A percentile compares a stretch with the other conserved stretches of the same genome.
These are phyloP conservation scores for Corbicula japonica DNA, from an alignment of 2,888 invertebrate genomes.

Conservation along the genomic window DNA sequence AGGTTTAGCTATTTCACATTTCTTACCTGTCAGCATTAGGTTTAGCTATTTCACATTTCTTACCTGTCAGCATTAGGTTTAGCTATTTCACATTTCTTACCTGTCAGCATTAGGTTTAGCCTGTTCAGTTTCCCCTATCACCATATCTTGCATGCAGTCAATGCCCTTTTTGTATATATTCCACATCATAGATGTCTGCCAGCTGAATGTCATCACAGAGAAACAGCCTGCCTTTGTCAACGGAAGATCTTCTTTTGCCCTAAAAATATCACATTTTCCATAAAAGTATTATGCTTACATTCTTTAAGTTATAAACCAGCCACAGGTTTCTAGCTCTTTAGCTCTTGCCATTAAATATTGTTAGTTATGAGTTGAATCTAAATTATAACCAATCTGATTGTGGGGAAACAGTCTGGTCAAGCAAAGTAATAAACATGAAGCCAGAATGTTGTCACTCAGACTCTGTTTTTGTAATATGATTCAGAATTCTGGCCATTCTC, in stretches of 20 bases:
- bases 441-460: neutral
- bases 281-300: neutral
- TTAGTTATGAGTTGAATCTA: neutral
- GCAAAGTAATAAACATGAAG: neutral
- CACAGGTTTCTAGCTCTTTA: neutral
- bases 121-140: slow-evolving; percentile 87
- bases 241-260: slow-evolving; percentile 80
- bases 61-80: too few species aligned
- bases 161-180: slow-evolving; percentile 87
- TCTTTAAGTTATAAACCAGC: neutral
- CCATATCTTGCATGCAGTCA: slow-evolving; percentile 85
- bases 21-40: slow-evolving; percentile 88
- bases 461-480: too few species aligned
- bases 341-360: neutral
- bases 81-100: too few species aligned
- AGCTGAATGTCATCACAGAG: slow-evolving; percentile 88
- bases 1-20: too few species aligned
- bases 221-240: slow-evolving; percentile 88
- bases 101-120: slow-evolving; percentile 88
- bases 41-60: slow-evolving; percentile 82
- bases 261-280: slow-evolving; percentile 39
- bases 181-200: slow-evolving; percentile 88
- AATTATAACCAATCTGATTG: neutral
- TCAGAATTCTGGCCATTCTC: too few species aligned
- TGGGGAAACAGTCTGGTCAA: neutral